Evolutionary conservation across 2,797 vertebrate genomes (phyloP).

Genomic region (Synanceia verrucosa): DNA sequence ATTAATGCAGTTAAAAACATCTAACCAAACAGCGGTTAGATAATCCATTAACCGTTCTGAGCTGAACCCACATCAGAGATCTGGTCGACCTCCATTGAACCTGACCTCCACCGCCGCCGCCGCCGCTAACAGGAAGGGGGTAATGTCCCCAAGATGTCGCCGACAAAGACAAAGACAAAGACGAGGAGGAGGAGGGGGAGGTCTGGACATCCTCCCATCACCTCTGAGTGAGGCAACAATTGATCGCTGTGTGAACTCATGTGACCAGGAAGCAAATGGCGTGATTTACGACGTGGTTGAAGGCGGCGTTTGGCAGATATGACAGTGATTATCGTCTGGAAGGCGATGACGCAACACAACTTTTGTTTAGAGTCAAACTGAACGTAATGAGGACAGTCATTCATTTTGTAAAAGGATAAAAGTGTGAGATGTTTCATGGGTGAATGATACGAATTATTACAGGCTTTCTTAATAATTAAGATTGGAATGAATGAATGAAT

Average conservation of each 20-base stretch:
- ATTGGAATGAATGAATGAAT: no score
- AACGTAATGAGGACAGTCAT: slow-evolving; percentile 10
- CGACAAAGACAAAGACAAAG: no score
- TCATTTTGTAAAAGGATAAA: no score
- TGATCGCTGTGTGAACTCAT: slow-evolving; percentile 23
- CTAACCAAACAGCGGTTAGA: no score
- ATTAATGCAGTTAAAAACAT: no score
- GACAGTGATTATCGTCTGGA: slow-evolving; percentile 20
- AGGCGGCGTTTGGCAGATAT: slow-evolving; percentile 22
- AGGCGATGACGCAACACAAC: slow-evolving; percentile 16
- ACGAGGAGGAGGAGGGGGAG: not conserved
- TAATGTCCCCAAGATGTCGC: slow-evolving; percentile 73
- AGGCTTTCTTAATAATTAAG: no score
- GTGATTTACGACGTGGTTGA: slow-evolving; percentile 54
- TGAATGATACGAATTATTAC: no score
- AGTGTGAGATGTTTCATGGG: no score
- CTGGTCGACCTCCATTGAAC: slow-evolving; percentile 24
- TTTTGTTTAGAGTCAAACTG: slow-evolving; percentile 33
- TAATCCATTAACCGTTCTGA: not conserved
- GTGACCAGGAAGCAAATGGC: slow-evolving; percentile 19
- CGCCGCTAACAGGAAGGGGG: slow-evolving; percentile 54
- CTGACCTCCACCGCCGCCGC: slow-evolving; percentile 36
- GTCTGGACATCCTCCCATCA: slow-evolving; percentile 38
- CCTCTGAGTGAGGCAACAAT: slow-evolving; percentile 35
- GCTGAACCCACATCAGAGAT: slow-evolving; percentile 54